Evolutionary conservation across 2,888 invertebrate genomes (phyloP).

Genomic region (Athetis lepigone): DNA sequence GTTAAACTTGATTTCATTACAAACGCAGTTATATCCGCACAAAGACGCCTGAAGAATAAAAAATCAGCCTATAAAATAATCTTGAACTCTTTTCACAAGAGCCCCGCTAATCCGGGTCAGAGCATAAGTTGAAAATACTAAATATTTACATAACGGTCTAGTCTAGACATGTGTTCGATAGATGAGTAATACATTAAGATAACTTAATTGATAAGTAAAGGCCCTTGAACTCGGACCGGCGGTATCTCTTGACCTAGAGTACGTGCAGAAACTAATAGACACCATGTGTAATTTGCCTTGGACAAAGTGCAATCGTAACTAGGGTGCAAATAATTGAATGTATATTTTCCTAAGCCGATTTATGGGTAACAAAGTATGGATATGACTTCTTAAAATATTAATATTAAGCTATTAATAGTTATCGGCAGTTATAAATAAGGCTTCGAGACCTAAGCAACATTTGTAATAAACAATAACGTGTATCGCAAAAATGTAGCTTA

Average conservation of each 20-base stretch:
- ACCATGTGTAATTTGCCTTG: constrained; percentile 7
- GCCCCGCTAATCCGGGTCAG: constrained; percentile 21
- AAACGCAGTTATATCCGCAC: too few relatives aligned
- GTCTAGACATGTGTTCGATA: constrained; percentile 17
- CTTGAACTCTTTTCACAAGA: background rate
- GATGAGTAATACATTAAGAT: constrained; percentile 46
- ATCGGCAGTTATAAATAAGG: too few relatives aligned
- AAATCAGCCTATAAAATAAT: background rate
- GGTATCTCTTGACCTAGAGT: constrained; percentile 15
- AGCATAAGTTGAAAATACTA: background rate
- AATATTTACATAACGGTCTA: constrained; percentile 9
- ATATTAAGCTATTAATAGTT: too few relatives aligned
- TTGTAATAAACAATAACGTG: too few relatives aligned
- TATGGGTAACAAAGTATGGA: too few relatives aligned
- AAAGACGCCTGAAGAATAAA: too few relatives aligned
- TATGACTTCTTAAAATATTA: too few relatives aligned
- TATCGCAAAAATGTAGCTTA: too few relatives aligned
- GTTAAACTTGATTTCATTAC: too few relatives aligned
- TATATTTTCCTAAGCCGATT: background rate
- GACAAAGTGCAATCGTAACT: constrained; percentile 29
- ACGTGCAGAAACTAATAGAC: constrained; percentile 6
- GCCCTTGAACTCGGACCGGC: constrained; percentile 23
- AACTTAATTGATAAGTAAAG: constrained; percentile 17
- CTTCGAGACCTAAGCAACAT: too few relatives aligned
- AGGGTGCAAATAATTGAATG: background rate